Percentiles rank a stretch among this genome's conserved stretches.
Evolutionary conservation across 2,888 invertebrate genomes (phyloP).

Genomic region (Parnassius glacialis): DNA sequence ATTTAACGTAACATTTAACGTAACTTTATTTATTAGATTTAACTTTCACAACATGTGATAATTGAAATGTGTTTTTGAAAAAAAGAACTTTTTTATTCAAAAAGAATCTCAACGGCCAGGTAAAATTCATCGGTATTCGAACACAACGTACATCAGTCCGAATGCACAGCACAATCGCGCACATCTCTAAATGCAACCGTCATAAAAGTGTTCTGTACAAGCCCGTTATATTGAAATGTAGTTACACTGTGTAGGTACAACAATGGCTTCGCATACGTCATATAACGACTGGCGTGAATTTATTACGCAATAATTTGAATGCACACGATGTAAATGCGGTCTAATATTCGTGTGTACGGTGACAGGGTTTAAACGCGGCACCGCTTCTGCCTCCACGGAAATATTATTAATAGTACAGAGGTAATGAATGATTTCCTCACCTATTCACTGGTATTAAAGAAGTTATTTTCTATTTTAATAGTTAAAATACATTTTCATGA

Average conservation of each 20-base stretch:
- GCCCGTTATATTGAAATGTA: slow-evolving; percentile 6
- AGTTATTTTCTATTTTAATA: too few species aligned
- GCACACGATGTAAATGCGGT: slow-evolving; percentile 11
- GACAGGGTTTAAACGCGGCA: slow-evolving; percentile 11
- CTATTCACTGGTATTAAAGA: too few species aligned
- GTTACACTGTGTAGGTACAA: slow-evolving; percentile 12
- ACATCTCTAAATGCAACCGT: not conserved
- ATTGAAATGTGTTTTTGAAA: not conserved
- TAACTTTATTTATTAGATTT: too few species aligned
- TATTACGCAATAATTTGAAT: slow-evolving; percentile 14
- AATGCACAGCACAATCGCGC: not conserved
- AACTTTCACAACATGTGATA: too few species aligned
- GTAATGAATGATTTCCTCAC: not conserved
- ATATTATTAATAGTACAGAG: slow-evolving; percentile 14
- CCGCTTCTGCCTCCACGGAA: slow-evolving; percentile 4
- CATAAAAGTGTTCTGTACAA: not conserved
- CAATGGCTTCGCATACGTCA: slow-evolving; percentile 1
- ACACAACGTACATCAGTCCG: not conserved
- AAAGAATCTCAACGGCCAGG: slow-evolving; percentile 2
- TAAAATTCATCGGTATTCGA: slow-evolving; percentile 4
- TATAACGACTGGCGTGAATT: slow-evolving; percentile 9
- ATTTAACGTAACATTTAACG: too few species aligned
- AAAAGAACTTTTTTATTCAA: not conserved
- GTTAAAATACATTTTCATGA: too few species aligned
- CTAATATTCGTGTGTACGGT: slow-evolving; percentile 16